Percentiles rank a stretch among this genome's conserved stretches.
Conservation (phyloP, 2,113 vertebrate species). For the Corapipo altera region DNA sequence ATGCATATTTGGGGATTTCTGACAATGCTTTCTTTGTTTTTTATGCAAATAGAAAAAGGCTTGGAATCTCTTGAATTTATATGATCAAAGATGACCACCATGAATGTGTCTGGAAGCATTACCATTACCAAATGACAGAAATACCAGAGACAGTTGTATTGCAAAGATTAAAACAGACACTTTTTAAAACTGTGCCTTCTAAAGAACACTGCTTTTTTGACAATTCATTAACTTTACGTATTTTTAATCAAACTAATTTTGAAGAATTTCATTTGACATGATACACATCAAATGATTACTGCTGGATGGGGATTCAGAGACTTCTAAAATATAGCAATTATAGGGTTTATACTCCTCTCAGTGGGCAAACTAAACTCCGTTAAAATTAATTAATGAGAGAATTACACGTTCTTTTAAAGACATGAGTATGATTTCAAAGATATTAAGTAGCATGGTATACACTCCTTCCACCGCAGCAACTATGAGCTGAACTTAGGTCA, state of each 20-base stretch:
- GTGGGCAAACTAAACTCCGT: neutral
- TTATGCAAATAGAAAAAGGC: slow-evolving; percentile 59
- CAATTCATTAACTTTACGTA: slow-evolving; percentile 8
- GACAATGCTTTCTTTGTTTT: slow-evolving; percentile 60
- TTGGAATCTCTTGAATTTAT: slow-evolving; percentile 66
- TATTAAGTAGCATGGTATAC: neutral
- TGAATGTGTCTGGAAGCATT: slow-evolving; percentile 57
- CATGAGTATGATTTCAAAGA: neutral
- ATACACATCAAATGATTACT: slow-evolving; percentile 2
- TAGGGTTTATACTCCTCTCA: slow-evolving; percentile 36
- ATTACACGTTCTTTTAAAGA: slow-evolving; percentile 8
- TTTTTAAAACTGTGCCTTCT: neutral
- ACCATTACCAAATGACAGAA: slow-evolving; percentile 50
- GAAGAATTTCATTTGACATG: neutral
- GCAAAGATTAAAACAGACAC: slow-evolving; percentile 26
- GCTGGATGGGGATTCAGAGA: neutral
- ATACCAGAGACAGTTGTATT: slow-evolving; percentile 15
- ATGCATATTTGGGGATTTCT: slow-evolving; percentile 68
- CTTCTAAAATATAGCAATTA: slow-evolving; percentile 25
- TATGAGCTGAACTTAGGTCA: neutral
- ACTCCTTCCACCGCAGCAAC: neutral
- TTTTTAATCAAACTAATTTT: slow-evolving; percentile 47
- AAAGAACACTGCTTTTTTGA: slow-evolving; percentile 10
- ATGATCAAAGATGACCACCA: slow-evolving; percentile 64
- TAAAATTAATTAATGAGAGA: slow-evolving; percentile 28